Conservation (phyloP, 2,888 invertebrate genomes). For the Drosophila meridiana region DNA sequence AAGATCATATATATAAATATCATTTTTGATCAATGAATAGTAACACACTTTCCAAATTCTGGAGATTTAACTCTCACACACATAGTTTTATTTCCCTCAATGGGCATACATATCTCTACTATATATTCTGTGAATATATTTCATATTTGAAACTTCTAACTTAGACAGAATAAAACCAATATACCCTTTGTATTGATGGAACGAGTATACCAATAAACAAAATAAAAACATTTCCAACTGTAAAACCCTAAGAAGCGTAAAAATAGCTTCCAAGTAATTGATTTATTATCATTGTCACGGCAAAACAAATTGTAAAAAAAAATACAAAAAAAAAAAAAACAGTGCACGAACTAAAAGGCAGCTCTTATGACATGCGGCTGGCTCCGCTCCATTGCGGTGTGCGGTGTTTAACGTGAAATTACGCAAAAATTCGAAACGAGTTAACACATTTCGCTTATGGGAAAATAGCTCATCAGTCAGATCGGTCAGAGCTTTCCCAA, state of each 20-base stretch:
- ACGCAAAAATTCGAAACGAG: conserved; percentile 61
- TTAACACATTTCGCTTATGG: conserved; percentile 63
- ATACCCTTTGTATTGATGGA: neutral
- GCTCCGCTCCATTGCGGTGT: conserved; percentile 37
- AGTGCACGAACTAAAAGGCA: conserved; percentile 27
- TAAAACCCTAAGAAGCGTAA: conserved; percentile 42
- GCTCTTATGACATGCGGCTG: conserved; percentile 47
- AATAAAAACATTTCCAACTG: conserved; percentile 12
- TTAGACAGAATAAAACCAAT: neutral
- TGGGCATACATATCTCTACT: too few relatives aligned
- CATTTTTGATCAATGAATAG: neutral
- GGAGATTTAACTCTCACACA: neutral
- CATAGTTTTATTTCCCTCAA: neutral
- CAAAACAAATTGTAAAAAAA: conserved; percentile 37
- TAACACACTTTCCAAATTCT: neutral
- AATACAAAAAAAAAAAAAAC: conserved; percentile 13
- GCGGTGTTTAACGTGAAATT: conserved; percentile 37
- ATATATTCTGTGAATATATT: neutral
- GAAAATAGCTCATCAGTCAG: conserved; percentile 43
- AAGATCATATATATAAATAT: too few relatives aligned
- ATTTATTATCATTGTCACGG: conserved; percentile 73
- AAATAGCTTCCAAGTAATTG: conserved; percentile 64
- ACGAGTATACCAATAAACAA: conserved; percentile 12
- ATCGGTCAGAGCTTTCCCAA: conserved; percentile 54
- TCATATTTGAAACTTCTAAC: neutral